phyloP scores from a whole-genome alignment of 2,113 vertebrate genomes.

The Phyllostomus hastatus region DNA sequence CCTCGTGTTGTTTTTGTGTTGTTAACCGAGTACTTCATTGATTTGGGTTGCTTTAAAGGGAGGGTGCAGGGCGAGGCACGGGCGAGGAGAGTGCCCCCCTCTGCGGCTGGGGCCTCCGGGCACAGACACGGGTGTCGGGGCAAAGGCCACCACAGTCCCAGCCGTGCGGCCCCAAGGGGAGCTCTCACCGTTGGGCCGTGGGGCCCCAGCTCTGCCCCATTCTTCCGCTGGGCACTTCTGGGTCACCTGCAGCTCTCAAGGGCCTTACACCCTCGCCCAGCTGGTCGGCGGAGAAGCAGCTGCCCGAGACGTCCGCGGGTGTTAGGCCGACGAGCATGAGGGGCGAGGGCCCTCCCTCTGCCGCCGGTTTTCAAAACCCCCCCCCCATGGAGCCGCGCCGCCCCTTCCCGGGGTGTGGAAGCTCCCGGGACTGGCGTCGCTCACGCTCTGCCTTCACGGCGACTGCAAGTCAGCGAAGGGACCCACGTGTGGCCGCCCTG shows the following conservation, averaged over 20 bases:
- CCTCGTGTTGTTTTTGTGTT: not conserved
- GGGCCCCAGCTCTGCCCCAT: no score
- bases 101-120: not conserved
- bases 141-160: not conserved
- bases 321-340: not conserved
- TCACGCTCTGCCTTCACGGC: not conserved
- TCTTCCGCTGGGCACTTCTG: rapidly evolving
- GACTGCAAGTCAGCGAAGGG: not conserved
- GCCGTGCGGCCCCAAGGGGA: not conserved
- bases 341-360: not conserved
- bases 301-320: not conserved
- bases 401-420: not conserved
- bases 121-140: not conserved
- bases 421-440: no score
- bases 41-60: not conserved
- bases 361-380: not conserved
- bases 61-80: not conserved
- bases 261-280: rapidly evolving
- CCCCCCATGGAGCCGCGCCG: not conserved
- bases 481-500: not conserved
- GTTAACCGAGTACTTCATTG: not conserved
- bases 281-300: rapidly evolving
- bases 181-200: rapidly evolving
- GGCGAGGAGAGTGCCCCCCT: rapidly evolving
- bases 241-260: not conserved